Percentiles rank a stretch among this genome's conserved stretches.
These are phyloP conservation scores for Philereme vetulata DNA, from an alignment of 2,888 invertebrate species.

Conservation along the genomic window DNA sequence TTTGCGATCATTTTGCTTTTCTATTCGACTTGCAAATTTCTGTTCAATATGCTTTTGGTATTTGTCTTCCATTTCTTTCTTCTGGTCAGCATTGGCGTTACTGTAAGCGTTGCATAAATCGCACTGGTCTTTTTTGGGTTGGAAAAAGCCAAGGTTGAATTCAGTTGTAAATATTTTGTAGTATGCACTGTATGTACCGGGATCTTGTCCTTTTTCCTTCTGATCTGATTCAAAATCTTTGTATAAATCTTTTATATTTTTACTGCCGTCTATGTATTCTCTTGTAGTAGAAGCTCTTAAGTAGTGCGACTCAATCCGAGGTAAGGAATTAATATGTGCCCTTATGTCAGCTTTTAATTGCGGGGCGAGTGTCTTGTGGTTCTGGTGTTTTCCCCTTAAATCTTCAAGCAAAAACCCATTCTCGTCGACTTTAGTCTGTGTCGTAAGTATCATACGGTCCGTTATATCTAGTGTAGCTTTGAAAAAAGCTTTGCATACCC, in stretches of 20 bases:
- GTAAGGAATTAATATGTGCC: slow-evolving; percentile 19
- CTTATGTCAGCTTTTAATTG: too few species aligned
- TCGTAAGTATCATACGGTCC: slow-evolving; percentile 17
- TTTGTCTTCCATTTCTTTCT: slow-evolving; percentile 21
- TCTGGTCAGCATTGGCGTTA: slow-evolving; percentile 27
- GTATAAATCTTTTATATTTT: slow-evolving; percentile 45
- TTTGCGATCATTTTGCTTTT: slow-evolving; percentile 30
- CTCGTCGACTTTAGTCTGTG: background rate
- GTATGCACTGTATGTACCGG: slow-evolving; percentile 21
- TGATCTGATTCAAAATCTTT: slow-evolving; percentile 30
- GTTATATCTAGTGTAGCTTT: slow-evolving; percentile 15
- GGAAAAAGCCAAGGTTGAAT: too few species aligned
- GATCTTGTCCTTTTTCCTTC: slow-evolving; percentile 14
- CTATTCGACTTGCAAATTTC: slow-evolving; percentile 30
- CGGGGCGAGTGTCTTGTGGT: slow-evolving; percentile 4
- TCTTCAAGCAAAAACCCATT: slow-evolving; percentile 23
- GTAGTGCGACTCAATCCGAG: slow-evolving; percentile 17
- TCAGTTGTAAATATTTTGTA: too few species aligned
- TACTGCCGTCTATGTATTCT: slow-evolving; percentile 43
- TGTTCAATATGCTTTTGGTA: slow-evolving; percentile 34
- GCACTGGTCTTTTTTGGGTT: too few species aligned
- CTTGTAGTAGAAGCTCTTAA: slow-evolving; percentile 26
- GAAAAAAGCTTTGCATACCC: slow-evolving; percentile 16
- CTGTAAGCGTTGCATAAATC: background rate
- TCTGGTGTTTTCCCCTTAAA: slow-evolving; percentile 21